A percentile compares a stretch with the other conserved stretches of the same genome.
Conservation (phyloP, 2,113 vertebrate genomes). For the Scophthalmus maximus region DNA sequence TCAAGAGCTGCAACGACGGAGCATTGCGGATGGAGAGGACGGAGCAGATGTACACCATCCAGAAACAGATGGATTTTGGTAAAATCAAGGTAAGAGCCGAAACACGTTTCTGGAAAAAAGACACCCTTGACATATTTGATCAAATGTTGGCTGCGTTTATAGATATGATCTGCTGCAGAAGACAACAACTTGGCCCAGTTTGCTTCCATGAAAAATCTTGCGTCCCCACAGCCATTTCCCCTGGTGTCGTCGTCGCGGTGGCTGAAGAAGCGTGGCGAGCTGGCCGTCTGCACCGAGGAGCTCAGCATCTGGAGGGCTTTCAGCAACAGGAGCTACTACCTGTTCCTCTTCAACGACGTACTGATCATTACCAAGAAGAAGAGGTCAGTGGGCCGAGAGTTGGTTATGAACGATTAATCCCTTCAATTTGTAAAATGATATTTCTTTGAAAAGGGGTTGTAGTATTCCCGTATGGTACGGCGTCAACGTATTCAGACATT, state of each 20-base stretch:
- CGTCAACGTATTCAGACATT: not conserved
- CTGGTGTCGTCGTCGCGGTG: conserved; percentile 92
- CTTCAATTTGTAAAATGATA: too few relatives aligned
- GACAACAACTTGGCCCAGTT: too few relatives aligned
- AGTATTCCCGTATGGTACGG: too few relatives aligned
- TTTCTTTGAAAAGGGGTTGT: not conserved
- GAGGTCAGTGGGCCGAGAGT: conserved; percentile 85
- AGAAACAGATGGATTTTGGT: conserved; percentile 94
- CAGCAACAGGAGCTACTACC: conserved; percentile 85
- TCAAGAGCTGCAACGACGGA: conserved; percentile 91
- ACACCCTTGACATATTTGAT: not conserved
- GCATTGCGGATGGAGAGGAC: conserved; percentile 93
- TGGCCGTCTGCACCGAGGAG: conserved; percentile 85
- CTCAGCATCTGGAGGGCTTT: conserved; percentile 87
- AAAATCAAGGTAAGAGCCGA: conserved; percentile 90
- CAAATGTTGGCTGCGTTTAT: not conserved
- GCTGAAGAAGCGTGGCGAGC: conserved; percentile 91
- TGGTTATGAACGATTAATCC: too few relatives aligned
- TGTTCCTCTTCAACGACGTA: conserved; percentile 94
- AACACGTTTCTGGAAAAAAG: not conserved
- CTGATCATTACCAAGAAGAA: conserved; percentile 95
- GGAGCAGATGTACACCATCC: conserved; percentile 94
- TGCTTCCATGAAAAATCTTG: not conserved
- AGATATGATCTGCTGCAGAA: not conserved
- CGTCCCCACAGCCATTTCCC: conserved; percentile 84